A percentile compares a stretch with the other conserved stretches of the same genome.
These are phyloP conservation scores for Theristicus caerulescens DNA, from an alignment of 2,113 vertebrate genomes.

Conservation along the genomic window DNA sequence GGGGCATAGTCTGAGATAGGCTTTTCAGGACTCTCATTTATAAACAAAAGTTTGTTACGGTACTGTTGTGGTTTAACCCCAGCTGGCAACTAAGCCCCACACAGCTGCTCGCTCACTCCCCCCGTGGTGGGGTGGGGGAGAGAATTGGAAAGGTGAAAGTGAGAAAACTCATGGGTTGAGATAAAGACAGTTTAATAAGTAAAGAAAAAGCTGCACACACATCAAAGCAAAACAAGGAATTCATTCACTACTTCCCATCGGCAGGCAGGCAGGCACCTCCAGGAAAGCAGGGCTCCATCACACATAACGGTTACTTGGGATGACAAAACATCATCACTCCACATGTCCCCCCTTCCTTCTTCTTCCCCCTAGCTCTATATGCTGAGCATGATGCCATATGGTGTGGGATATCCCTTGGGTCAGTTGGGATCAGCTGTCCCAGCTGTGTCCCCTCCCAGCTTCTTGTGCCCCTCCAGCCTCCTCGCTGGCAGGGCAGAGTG, in stretches of 20 bases:
- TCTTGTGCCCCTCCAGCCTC: not conserved
- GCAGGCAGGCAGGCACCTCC: not conserved
- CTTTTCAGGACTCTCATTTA: not conserved
- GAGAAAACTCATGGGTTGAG: not conserved
- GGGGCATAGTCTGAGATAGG: not conserved
- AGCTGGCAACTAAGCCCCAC: not conserved
- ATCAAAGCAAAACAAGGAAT: not conserved
- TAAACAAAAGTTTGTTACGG: not conserved
- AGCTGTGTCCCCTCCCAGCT: not conserved
- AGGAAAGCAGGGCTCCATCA: not conserved
- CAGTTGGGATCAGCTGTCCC: not conserved
- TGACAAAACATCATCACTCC: not conserved
- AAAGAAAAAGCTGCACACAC: not conserved
- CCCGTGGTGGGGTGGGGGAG: not conserved
- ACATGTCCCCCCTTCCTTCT: not conserved
- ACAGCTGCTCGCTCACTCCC: not conserved
- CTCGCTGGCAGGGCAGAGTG: not conserved
- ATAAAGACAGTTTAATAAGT: not conserved
- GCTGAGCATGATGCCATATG: not conserved
- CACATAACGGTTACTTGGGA: not conserved
- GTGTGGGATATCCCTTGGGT: not conserved
- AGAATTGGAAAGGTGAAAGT: not conserved
- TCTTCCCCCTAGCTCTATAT: not conserved
- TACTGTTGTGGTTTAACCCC: not conserved
- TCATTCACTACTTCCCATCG: not conserved